A percentile compares a stretch with the other conserved stretches of the same genome.
These are phyloP conservation scores for Mormyrus lacerda DNA, from an alignment of 2,113 vertebrate species.

Conservation along the genomic window DNA sequence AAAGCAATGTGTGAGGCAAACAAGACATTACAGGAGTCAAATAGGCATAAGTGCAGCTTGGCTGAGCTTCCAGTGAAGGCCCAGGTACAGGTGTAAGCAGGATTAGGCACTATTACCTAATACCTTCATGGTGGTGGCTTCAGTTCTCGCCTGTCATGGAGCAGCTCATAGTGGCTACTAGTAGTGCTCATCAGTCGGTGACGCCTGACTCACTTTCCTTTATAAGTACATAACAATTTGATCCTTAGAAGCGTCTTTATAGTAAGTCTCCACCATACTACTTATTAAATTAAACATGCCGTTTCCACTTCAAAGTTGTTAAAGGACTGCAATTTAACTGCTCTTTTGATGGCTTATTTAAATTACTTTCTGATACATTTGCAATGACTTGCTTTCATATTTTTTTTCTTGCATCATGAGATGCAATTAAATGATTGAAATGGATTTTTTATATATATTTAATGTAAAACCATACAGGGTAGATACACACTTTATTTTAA, in stretches of 20 bases:
- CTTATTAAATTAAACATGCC: background rate
- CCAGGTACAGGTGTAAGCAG: background rate
- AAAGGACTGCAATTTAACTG: background rate
- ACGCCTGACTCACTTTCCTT: background rate
- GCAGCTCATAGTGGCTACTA: background rate
- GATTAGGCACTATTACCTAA: background rate
- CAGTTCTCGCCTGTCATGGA: background rate
- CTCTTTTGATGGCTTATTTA: background rate
- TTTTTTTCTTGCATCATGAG: background rate
- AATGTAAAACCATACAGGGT: background rate
- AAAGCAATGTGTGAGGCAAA: background rate
- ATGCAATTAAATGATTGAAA: background rate
- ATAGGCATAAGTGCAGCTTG: background rate
- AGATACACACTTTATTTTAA: background rate
- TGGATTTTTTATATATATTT: background rate
- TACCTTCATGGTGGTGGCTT: background rate
- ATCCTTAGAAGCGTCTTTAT: background rate
- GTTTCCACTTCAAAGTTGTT: background rate
- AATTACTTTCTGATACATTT: background rate
- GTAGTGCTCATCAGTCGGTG: background rate
- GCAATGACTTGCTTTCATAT: background rate
- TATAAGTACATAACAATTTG: background rate
- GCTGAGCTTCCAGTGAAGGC: background rate
- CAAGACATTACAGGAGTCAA: background rate
- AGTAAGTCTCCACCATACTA: background rate